Percentiles rank a stretch among this genome's conserved stretches.
phyloP scores from a whole-genome alignment of 2,797 vertebrate genomes.

The Taeniopygia guttata region DNA sequence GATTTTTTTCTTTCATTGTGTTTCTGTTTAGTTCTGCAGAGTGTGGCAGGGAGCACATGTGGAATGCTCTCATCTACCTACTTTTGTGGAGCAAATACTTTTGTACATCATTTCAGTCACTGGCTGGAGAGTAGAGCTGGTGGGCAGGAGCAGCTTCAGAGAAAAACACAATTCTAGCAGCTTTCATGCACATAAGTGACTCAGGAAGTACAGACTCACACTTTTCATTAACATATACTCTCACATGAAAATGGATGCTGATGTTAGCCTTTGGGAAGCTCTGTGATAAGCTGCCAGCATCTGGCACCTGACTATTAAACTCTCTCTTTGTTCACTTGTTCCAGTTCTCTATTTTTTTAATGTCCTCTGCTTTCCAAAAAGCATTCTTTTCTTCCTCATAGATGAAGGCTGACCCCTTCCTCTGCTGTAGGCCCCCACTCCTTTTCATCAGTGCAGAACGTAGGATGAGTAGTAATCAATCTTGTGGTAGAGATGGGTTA shows the following conservation, averaged over 20 bases:
- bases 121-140: not conserved
- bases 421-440: not conserved
- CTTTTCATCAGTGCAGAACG: not conserved
- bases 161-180: not conserved
- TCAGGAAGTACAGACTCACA: not conserved
- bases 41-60: not conserved
- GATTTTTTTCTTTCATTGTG: not conserved
- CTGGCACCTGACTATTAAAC: not conserved
- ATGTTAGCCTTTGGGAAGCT: not conserved
- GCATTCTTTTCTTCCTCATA: not conserved
- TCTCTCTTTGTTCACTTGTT: not conserved
- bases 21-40: not conserved
- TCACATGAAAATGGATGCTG: not conserved
- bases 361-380: not conserved
- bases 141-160: not conserved
- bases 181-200: not conserved
- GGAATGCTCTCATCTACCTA: not conserved
- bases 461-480: not conserved
- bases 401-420: not conserved
- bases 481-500: not conserved
- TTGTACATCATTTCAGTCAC: not conserved
- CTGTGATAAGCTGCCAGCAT: not conserved
- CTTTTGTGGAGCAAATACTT: constrained; percentile 3
- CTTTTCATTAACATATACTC: not conserved
- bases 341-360: not conserved